Conservation (phyloP, 2,113 vertebrate species). For the Burhinus oedicnemus region DNA sequence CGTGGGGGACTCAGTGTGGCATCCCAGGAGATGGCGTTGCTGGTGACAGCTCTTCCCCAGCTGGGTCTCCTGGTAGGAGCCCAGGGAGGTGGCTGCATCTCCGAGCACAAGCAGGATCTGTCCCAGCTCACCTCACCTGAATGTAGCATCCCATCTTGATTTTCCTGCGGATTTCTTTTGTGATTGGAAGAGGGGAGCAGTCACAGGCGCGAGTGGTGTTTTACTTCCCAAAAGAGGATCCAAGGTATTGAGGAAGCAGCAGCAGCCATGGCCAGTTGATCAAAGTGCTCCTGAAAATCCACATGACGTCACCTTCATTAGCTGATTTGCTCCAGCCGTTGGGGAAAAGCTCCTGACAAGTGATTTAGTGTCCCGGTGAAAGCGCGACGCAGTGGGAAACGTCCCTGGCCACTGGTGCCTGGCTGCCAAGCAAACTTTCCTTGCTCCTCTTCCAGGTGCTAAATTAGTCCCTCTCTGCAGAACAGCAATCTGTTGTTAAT, state of each 20-base stretch:
- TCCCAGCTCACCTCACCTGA: not conserved
- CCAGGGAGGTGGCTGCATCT: not conserved
- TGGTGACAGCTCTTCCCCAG: not conserved
- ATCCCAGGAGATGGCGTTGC: not conserved
- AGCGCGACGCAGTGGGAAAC: not conserved
- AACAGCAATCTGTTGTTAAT: not conserved
- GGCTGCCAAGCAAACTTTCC: not conserved
- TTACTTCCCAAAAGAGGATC: not conserved
- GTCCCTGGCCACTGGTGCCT: not conserved
- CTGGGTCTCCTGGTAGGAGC: not conserved
- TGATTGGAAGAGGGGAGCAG: not conserved
- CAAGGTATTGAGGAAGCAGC: not conserved
- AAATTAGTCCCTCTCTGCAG: not conserved
- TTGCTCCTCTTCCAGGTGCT: not conserved
- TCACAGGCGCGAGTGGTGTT: accelerated
- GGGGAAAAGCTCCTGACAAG: not conserved
- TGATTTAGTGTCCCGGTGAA: not conserved
- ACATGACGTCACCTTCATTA: not conserved
- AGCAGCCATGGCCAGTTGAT: not conserved
- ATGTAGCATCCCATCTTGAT: accelerated
- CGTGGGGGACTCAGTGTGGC: accelerated
- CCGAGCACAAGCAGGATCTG: not conserved
- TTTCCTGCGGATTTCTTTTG: not conserved
- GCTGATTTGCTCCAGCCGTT: not conserved
- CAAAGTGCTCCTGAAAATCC: not conserved